Percentiles rank a stretch among this genome's conserved stretches.
Conservation (phyloP, 2,888 invertebrate genomes). For the Machimus rusticus region DNA sequence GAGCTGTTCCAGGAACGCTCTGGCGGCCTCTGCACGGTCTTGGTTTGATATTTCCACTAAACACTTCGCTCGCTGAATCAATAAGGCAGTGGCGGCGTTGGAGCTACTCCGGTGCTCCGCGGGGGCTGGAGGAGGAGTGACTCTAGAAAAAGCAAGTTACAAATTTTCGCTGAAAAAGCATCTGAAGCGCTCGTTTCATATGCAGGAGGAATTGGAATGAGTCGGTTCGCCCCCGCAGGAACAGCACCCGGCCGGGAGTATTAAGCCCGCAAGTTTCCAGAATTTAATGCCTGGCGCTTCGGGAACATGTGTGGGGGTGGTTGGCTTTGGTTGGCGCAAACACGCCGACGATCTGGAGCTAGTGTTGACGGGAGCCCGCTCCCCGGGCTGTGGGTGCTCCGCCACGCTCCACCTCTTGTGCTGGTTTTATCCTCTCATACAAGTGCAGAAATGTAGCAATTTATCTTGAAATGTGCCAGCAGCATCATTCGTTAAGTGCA, state of each 20-base stretch:
- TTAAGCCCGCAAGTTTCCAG: slow-evolving; percentile 21
- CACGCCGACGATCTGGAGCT: background rate
- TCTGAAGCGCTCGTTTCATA: background rate
- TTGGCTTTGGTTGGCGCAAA: background rate
- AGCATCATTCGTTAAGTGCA: slow-evolving; percentile 48
- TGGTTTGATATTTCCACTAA: slow-evolving; percentile 15
- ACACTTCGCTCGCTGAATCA: slow-evolving; percentile 14
- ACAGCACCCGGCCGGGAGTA: background rate
- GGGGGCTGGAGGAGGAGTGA: background rate
- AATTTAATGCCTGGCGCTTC: slow-evolving; percentile 1
- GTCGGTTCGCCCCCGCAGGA: background rate
- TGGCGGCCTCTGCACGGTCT: background rate
- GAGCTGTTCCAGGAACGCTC: background rate
- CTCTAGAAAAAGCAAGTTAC: slow-evolving; percentile 8
- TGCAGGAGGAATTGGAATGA: background rate
- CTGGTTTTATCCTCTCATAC: slow-evolving; percentile 32
- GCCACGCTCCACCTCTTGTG: background rate
- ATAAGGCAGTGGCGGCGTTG: background rate
- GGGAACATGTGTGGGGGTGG: background rate
- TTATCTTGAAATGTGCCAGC: slow-evolving; percentile 49
- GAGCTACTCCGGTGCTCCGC: background rate
- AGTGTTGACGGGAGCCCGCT: background rate
- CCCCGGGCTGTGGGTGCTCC: background rate
- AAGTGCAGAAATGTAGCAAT: slow-evolving; percentile 49
- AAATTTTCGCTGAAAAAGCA: slow-evolving; percentile 33